These are phyloP conservation scores for Champsocephalus esox DNA, from an alignment of 2,797 vertebrate genomes.

Conservation along the genomic window DNA sequence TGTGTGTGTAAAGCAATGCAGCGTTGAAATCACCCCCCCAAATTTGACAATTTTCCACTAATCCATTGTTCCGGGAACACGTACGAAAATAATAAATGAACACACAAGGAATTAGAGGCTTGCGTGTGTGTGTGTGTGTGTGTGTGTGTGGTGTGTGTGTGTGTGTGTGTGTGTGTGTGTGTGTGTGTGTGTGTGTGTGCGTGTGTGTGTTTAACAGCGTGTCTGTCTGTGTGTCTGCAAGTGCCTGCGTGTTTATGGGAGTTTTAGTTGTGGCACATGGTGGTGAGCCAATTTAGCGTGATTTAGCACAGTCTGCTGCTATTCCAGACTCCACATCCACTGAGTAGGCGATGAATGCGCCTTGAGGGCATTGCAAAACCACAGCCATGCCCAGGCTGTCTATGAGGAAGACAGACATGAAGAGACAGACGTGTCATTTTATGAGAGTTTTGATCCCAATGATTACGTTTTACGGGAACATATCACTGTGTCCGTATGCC, in stretches of 20 bases:
- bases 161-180: background rate
- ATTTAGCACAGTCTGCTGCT: constrained; percentile 58
- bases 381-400: constrained; percentile 45
- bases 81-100: constrained; percentile 18
- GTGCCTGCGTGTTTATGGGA: constrained; percentile 41
- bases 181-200: constrained; percentile 12
- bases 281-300: constrained; percentile 48
- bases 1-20: background rate
- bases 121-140: background rate
- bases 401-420: constrained; percentile 34
- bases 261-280: constrained; percentile 28
- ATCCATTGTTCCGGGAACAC: background rate
- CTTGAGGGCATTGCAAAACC: constrained; percentile 46
- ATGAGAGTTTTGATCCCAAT: constrained; percentile 2
- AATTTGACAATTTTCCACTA: background rate
- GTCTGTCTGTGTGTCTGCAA: constrained; percentile 6
- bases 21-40: constrained; percentile 1
- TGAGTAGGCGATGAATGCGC: constrained; percentile 48
- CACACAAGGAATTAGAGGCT: background rate
- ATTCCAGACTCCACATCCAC: constrained; percentile 47
- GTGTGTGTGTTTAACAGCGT: constrained; percentile 8
- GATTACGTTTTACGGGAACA: constrained; percentile 24
- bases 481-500: constrained; percentile 11
- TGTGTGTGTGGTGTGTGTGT: constrained; percentile 15
- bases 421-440: constrained; percentile 15